phyloP scores from a whole-genome alignment of 2,888 invertebrate genomes.

The Troilus luridus region DNA sequence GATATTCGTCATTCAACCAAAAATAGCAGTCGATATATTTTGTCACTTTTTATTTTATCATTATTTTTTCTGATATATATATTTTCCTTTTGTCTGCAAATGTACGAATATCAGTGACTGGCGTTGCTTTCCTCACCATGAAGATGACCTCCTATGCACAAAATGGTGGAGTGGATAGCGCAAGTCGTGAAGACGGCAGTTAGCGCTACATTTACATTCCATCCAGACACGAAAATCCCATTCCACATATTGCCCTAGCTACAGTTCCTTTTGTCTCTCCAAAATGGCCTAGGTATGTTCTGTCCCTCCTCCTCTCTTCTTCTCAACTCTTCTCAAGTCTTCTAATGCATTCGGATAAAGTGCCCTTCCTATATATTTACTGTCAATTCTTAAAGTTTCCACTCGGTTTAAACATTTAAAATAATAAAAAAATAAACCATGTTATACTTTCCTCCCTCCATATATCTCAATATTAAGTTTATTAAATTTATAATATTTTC shows the following conservation, averaged over 20 bases:
- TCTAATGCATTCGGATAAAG: background rate
- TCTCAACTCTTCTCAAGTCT: background rate
- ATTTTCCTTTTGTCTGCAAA: too few relatives aligned
- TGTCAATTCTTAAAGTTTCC: background rate
- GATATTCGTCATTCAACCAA: too few relatives aligned
- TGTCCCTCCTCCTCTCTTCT: background rate
- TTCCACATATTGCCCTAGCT: slow-evolving; percentile 40
- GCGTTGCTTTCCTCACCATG: background rate
- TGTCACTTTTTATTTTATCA: too few relatives aligned
- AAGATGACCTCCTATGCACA: background rate
- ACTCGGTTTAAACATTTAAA: background rate
- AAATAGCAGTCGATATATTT: too few relatives aligned
- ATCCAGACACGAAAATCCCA: slow-evolving; percentile 50
- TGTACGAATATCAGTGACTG: too few relatives aligned
- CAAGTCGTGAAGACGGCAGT: slow-evolving; percentile 4
- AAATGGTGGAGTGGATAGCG: background rate
- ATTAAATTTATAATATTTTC: too few relatives aligned
- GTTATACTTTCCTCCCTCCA: too few relatives aligned
- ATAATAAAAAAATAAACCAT: background rate
- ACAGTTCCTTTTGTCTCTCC: slow-evolving; percentile 11
- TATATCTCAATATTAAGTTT: too few relatives aligned
- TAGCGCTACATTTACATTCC: slow-evolving; percentile 18
- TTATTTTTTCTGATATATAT: background rate
- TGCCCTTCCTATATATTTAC: background rate
- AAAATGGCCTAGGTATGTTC: slow-evolving; percentile 37